These are phyloP conservation scores for Rhaphigaster nebulosa DNA, from an alignment of 2,888 invertebrate genomes.

Conservation along the genomic window DNA sequence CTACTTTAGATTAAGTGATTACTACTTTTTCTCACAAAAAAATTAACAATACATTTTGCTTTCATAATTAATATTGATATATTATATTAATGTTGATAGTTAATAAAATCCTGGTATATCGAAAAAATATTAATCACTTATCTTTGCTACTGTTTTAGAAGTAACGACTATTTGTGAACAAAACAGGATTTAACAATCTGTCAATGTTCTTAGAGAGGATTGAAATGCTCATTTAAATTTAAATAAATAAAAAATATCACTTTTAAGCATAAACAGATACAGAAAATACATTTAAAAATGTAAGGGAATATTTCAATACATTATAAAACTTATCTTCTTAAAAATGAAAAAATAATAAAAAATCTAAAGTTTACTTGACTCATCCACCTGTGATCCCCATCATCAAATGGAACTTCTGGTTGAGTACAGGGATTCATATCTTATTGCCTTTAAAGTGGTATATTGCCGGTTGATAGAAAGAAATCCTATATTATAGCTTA, in stretches of 20 bases:
- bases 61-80: not conserved
- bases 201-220: not conserved
- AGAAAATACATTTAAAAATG: not conserved
- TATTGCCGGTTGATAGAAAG: not conserved
- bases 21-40: not conserved
- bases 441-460: not conserved
- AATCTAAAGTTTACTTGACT: conserved; percentile 74
- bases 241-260: not conserved
- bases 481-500: not conserved
- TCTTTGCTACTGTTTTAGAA: not conserved
- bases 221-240: not conserved
- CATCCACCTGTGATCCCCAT: conserved; percentile 90
- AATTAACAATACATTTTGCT: not conserved
- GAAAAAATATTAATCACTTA: not conserved
- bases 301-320: not conserved
- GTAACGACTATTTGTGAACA: no score
- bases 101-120: not conserved
- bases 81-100: no score
- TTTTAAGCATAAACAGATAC: no score
- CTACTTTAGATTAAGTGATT: not conserved
- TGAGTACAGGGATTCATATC: conserved; percentile 65
- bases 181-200: not conserved
- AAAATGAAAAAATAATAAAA: not conserved
- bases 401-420: conserved; percentile 80
- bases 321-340: not conserved